Conservation (phyloP, 2,888 invertebrate species). For the Sinhomidia bicolor region DNA sequence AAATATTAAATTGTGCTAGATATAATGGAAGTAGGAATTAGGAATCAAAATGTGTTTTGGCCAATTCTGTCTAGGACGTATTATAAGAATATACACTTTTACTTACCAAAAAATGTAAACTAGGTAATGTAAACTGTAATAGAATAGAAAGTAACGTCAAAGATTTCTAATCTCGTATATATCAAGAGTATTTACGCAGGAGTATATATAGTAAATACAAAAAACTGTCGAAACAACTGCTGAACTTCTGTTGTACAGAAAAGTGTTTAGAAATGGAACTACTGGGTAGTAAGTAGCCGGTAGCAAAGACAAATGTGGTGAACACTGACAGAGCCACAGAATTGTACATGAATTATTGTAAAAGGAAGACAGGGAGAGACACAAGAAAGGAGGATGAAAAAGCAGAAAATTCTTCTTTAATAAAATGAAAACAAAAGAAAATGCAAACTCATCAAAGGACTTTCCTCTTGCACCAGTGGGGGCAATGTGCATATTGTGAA, state of each 20-base stretch:
- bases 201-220: background rate
- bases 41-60: no score
- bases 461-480: conserved; percentile 45
- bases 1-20: no score
- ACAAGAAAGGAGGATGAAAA: conserved; percentile 41
- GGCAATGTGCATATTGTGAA: conserved; percentile 2
- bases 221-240: background rate
- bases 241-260: background rate
- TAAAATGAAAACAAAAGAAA: conserved; percentile 66
- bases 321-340: conserved; percentile 6
- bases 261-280: no score
- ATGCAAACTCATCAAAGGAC: conserved; percentile 61
- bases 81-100: no score
- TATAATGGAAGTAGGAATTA: no score
- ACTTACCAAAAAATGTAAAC: no score
- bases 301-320: conserved; percentile 18
- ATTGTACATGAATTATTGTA: conserved; percentile 8
- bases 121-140: no score
- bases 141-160: no score
- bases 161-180: no score
- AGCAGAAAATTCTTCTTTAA: conserved; percentile 48
- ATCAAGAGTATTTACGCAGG: no score
- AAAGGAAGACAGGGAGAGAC: background rate
- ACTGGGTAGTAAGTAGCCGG: no score
- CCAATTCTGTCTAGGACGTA: no score